phyloP scores from a whole-genome alignment of 2,797 vertebrate species.

The Lates japonicus region DNA sequence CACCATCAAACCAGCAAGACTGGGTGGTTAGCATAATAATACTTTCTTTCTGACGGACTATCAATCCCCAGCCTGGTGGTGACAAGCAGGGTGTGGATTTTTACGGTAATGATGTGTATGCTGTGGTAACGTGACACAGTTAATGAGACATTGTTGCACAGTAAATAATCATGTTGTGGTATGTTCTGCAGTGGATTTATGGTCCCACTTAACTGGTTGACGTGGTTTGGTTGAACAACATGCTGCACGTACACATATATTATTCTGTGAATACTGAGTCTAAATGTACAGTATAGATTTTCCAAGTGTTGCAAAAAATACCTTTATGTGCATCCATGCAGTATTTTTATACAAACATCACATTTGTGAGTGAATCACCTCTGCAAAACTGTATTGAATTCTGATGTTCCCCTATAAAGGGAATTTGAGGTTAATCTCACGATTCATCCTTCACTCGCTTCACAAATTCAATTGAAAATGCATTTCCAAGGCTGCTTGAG shows the following conservation, averaged over 20 bases:
- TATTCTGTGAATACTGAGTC: background rate
- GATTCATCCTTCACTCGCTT: constrained; percentile 54
- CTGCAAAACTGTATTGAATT: constrained; percentile 25
- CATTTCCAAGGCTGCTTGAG: constrained; percentile 69
- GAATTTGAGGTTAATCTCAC: constrained; percentile 55
- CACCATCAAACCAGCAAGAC: constrained; percentile 27
- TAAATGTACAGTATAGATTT: background rate
- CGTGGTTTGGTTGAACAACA: constrained; percentile 15
- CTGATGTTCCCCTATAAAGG: constrained; percentile 24
- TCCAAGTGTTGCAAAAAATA: background rate
- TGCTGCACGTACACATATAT: background rate
- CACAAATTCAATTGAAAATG: constrained; percentile 68
- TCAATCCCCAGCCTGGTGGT: constrained; percentile 58
- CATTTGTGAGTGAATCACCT: constrained; percentile 9
- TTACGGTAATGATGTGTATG: constrained; percentile 72
- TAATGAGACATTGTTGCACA: constrained; percentile 52
- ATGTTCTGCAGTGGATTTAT: constrained; percentile 59
- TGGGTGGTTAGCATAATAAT: constrained; percentile 68
- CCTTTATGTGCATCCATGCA: background rate
- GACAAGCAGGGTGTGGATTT: constrained; percentile 54
- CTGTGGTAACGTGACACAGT: constrained; percentile 34
- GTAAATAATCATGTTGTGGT: constrained; percentile 64
- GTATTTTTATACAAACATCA: background rate
- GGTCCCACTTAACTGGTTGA: background rate
- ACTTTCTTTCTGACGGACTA: constrained; percentile 49